Evolutionary conservation across 2,797 vertebrate genomes (phyloP), one percentile per base, ranked within the genome.

Genomic region (Neosilurus mollespiculum): DNA sequence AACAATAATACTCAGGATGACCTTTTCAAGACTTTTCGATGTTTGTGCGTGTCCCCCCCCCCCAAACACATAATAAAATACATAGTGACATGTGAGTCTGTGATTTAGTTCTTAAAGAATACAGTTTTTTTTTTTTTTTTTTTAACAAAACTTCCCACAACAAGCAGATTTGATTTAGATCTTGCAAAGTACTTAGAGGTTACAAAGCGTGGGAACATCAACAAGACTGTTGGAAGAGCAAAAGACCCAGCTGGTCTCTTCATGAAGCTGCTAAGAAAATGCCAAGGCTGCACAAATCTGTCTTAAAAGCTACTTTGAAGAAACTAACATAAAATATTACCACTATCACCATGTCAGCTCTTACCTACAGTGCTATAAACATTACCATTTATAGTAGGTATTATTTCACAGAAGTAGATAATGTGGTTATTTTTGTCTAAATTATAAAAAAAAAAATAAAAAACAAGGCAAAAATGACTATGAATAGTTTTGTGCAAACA

Each of bases 121-220:
- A n/a, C 9, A 16, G 1, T 56, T 56, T 9, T 49, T 20, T 9
- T 67, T n/a, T 53, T 0, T 56, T 56, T 9, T 49, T 20, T 9
- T 67, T n/a, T 53, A 24, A 64, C 3, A 51, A 49, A 43, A 26
- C 22, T 78, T 64, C n/a, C 59, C 14, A 11, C 59, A 75, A 34
- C 16, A 64, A 26, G 59, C 24, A 65, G 9, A 53, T 79, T 66
- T 65, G 9, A 65, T 53, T 65, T 65, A 51, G 8, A 78, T 34
- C 22, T 62, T 49, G 58, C 20, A 62, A 62, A 49, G 4, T 78
- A 20, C 20, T 59, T 26, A 59, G 12, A 43, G 73, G 73, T 26
- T 78, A 26, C n/a, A 64, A 51, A 51, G 77, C 16, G 43, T 78
- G 59, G 37, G 43, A 78, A 49, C 43, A 64, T 65, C 37, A 64